phyloP scores from a whole-genome alignment of 2,888 invertebrate genomes.

The Mantis religiosa region DNA sequence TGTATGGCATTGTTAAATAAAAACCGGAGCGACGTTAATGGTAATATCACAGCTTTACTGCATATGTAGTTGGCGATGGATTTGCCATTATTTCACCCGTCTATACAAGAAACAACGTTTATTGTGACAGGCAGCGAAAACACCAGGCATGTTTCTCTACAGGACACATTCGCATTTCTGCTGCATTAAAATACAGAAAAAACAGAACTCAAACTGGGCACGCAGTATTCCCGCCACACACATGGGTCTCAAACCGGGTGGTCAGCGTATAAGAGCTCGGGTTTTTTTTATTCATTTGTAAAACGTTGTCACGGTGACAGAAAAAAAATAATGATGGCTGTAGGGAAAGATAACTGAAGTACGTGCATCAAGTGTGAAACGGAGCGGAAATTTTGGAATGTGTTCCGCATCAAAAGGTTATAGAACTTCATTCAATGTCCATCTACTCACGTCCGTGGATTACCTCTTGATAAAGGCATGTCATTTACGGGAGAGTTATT shows the following conservation, averaged over 20 bases:
- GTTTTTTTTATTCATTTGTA: not conserved
- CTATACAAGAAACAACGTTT: not conserved
- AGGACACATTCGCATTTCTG: not conserved
- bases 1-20: not conserved
- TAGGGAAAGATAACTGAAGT: not conserved
- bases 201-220: not conserved
- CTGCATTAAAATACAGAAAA: not conserved
- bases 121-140: not conserved
- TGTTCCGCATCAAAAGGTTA: not conserved
- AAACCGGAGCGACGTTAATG: not conserved
- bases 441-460: too few species aligned
- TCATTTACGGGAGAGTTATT: too few species aligned
- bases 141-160: not conserved
- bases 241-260: not conserved
- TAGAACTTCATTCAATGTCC: too few species aligned
- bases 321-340: not conserved
- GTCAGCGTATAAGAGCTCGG: not conserved
- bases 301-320: not conserved
- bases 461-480: too few species aligned
- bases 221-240: not conserved
- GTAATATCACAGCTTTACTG: not conserved
- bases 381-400: not conserved
- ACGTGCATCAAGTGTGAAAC: not conserved
- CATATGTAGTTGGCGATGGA: not conserved
- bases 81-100: not conserved